Conservation (phyloP, 2,888 invertebrate genomes). For the Oscheius onirici region DNA sequence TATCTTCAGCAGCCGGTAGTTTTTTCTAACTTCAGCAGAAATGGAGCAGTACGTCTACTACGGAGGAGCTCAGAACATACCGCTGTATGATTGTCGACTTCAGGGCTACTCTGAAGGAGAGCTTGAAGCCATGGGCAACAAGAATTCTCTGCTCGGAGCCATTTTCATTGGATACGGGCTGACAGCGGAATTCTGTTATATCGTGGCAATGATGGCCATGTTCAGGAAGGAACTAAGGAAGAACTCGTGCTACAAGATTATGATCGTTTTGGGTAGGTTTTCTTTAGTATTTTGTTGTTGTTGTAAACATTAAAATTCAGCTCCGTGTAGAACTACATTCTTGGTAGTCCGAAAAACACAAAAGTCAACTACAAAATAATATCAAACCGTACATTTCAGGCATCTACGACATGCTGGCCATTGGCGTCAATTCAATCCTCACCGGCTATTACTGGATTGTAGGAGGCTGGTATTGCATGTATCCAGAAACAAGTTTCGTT, state of each 20-base stretch:
- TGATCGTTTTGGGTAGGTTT: constrained; percentile 13
- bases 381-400: no score
- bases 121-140: neutral
- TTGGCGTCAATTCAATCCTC: constrained; percentile 20
- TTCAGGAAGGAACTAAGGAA: neutral
- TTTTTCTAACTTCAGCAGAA: neutral
- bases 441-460: neutral
- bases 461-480: constrained; percentile 7
- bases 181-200: constrained; percentile 5
- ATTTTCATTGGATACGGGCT: constrained; percentile 7
- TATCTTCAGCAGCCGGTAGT: no score
- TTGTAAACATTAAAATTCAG: no score
- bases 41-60: constrained; percentile 17
- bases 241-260: constrained; percentile 20
- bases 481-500: constrained; percentile 2
- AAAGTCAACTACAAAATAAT: neutral
- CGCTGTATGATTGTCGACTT: constrained; percentile 13
- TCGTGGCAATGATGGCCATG: constrained; percentile 1
- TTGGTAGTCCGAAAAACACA: no score
- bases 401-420: constrained; percentile 23
- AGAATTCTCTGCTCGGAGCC: neutral
- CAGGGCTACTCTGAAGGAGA: neutral
- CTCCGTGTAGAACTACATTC: no score
- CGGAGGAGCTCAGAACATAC: constrained; percentile 22
- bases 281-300: neutral